Evolutionary conservation across 2,888 invertebrate species (phyloP).

Genomic region (Stomorhina lunata): DNA sequence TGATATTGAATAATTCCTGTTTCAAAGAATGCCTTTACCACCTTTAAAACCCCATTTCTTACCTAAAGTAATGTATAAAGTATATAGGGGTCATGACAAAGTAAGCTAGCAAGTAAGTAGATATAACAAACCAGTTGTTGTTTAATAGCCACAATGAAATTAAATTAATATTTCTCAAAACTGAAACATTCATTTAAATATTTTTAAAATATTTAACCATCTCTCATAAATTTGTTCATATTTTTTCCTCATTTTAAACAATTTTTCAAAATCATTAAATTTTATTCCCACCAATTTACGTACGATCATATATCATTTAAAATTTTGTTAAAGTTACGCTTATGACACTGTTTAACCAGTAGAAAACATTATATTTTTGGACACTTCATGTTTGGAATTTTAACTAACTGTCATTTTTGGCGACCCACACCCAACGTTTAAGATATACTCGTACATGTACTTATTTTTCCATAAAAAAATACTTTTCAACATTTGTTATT

Average conservation of each 20-base stretch:
- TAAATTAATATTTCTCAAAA: too few species aligned
- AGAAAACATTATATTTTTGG: slow-evolving; percentile 45
- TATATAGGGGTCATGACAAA: too few species aligned
- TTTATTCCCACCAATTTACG: slow-evolving; percentile 45
- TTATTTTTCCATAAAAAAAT: slow-evolving; percentile 1
- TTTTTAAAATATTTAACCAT: not conserved
- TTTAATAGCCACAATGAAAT: too few species aligned
- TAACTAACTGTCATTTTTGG: slow-evolving; percentile 30
- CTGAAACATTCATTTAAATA: too few species aligned
- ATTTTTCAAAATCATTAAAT: not conserved
- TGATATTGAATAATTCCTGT: too few species aligned
- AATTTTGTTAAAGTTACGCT: slow-evolving; percentile 38
- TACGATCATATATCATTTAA: slow-evolving; percentile 25
- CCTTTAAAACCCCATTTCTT: too few species aligned
- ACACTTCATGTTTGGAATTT: slow-evolving; percentile 49
- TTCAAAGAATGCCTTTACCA: too few species aligned
- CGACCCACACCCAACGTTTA: slow-evolving; percentile 39
- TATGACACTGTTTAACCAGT: slow-evolving; percentile 60
- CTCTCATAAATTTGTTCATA: not conserved
- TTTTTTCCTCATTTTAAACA: not conserved
- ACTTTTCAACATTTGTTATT: slow-evolving; percentile 50
- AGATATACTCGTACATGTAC: not conserved
- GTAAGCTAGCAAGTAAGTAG: too few species aligned
- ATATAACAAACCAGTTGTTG: too few species aligned
- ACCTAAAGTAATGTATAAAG: too few species aligned